Conservation (phyloP, 2,888 invertebrate genomes). For the Melinaea marsaeus region DNA sequence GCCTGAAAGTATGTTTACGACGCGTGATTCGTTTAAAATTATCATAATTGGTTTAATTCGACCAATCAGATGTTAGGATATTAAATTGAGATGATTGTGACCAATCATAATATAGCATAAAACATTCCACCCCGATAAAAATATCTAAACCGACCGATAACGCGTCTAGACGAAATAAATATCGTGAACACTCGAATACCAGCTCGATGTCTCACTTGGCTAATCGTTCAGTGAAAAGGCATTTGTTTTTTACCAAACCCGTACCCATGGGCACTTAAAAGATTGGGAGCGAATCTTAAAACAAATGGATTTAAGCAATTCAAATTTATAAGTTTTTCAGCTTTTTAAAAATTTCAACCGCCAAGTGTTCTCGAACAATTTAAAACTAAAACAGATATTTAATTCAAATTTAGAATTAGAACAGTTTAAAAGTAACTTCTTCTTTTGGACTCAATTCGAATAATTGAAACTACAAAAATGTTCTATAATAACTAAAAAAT, state of each 20-base stretch:
- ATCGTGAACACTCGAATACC: constrained; percentile 72
- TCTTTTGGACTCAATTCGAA: too few species aligned
- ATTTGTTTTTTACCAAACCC: constrained; percentile 48
- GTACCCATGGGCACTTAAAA: constrained; percentile 64
- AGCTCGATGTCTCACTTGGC: constrained; percentile 74
- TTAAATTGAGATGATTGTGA: too few species aligned
- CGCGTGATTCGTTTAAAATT: background rate
- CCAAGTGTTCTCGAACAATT: too few species aligned
- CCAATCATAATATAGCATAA: constrained; percentile 40
- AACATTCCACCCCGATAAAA: constrained; percentile 67
- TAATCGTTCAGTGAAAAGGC: constrained; percentile 61
- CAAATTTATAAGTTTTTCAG: constrained; percentile 22
- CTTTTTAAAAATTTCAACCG: constrained; percentile 46
- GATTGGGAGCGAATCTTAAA: constrained; percentile 67
- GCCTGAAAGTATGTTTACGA: constrained; percentile 22
- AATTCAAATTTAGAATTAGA: too few species aligned
- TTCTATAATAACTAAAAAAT: too few species aligned
- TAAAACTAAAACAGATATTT: too few species aligned
- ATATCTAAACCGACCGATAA: constrained; percentile 66
- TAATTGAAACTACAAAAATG: too few species aligned
- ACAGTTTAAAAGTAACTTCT: too few species aligned
- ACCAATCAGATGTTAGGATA: too few species aligned
- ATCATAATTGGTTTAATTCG: too few species aligned
- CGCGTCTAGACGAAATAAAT: constrained; percentile 73
- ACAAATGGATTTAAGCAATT: constrained; percentile 46